Base-by-base conservation (phyloP, 1,140 invertebrate genomes). In the Trichogramma pretiosum region DNA sequence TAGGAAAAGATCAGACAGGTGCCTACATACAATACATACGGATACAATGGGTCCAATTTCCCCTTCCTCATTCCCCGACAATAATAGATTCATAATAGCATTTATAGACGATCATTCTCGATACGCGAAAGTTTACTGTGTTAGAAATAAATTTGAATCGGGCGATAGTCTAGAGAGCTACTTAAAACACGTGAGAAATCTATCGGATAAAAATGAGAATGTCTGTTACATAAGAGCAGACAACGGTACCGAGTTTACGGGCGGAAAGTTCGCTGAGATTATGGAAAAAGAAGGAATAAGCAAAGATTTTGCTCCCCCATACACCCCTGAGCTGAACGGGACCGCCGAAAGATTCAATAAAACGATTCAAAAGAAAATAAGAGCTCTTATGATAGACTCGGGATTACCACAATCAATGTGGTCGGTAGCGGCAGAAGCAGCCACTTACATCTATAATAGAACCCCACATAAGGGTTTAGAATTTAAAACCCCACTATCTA, bases 391-490 rank as follows among this genome's bases (percentile, higher is more conserved):
- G 32, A 34, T 17, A 8, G 13, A 46, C 13, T 36, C 22, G 10
- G 34, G 43, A 17, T 24, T 46, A 17, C 22, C 21, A 16, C 2
- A 16, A 2, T 36, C 10, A n/a, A 24, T 24, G 22, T 35, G 34
- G 18, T 8, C 18, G 17, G 8, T 36, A 5, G 32, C 22, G 13
- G 14, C 3, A 13, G 42, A 21, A 33, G 32, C 9, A 9, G 19
- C 32, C 5, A 22, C 22, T n/a, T 11, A 44, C 14, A 22, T 14
- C 10, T 26, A 46, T 24, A 64, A 65, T 43, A 35, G 56, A 23
- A 40, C 41, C 9, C 50, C 49, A 43, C 37, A 54, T 18, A 48
- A 44, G 26, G 16, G 32, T 13, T 39, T 45, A 26, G 34, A 45
- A 10, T 54, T 26, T 23, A 23, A 39, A 18, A 47, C 32, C 17